Conservation (phyloP, 1,140 invertebrate species). For the Trypoxylus dichotomus region DNA sequence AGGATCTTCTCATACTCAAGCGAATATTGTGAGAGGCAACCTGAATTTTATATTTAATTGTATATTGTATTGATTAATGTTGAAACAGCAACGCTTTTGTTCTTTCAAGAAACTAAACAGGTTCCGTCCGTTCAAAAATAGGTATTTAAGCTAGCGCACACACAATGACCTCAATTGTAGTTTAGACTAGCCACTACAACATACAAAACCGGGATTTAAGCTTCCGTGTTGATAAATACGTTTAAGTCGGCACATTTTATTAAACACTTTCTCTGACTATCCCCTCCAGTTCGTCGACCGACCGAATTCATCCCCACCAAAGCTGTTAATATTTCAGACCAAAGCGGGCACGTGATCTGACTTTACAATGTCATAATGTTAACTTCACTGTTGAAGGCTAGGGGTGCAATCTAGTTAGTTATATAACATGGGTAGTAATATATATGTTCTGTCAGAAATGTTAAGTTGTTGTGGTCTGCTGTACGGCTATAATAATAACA, state of each 20-base stretch:
- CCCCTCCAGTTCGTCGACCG: neutral
- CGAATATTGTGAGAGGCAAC: too few relatives aligned
- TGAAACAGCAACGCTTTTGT: too few relatives aligned
- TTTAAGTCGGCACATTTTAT: constrained; percentile 43
- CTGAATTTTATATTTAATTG: too few relatives aligned
- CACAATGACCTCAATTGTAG: too few relatives aligned
- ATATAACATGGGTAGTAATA: neutral
- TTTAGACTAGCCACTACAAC: neutral
- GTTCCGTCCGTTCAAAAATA: too few relatives aligned
- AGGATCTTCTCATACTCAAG: too few relatives aligned
- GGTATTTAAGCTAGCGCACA: too few relatives aligned
- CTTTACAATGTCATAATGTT: neutral
- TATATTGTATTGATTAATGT: too few relatives aligned
- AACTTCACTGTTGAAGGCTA: neutral
- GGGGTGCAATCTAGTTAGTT: neutral
- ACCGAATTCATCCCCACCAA: neutral
- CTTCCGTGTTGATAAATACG: constrained; percentile 40
- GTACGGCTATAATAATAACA: neutral
- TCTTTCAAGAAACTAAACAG: too few relatives aligned
- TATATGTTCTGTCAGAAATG: neutral
- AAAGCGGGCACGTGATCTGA: neutral
- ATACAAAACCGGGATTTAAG: constrained; percentile 17
- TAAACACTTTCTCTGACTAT: constrained; percentile 38
- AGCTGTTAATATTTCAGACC: neutral
- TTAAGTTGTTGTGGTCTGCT: neutral